A percentile compares a stretch with the other conserved stretches of the same genome.
Conservation (phyloP, 1,140 invertebrate genomes). For the Reticulitermes speratus region DNA sequence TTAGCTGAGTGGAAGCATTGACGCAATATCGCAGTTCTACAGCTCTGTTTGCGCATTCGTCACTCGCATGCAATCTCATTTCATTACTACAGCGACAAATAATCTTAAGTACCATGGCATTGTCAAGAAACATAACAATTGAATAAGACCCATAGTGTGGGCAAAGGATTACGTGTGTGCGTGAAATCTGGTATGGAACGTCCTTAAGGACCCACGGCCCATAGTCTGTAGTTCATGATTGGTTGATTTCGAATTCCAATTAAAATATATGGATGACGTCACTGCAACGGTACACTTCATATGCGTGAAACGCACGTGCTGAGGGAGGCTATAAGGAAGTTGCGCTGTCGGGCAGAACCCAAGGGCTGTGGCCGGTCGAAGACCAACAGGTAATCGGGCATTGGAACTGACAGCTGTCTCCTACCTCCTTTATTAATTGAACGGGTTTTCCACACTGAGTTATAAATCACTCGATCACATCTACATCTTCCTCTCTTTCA, state of each 20-base stretch:
- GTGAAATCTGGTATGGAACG: too few relatives aligned
- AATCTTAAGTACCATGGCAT: too few relatives aligned
- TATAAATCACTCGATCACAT: conserved; percentile 16
- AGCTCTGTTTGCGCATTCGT: too few relatives aligned
- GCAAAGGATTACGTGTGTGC: too few relatives aligned
- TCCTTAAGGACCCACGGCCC: too few relatives aligned
- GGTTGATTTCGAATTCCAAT: background rate
- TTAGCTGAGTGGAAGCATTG: too few relatives aligned
- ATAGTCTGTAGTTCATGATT: background rate
- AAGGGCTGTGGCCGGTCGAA: background rate
- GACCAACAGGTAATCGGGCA: conserved; percentile 11
- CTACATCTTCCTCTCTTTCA: background rate
- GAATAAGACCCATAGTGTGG: too few relatives aligned
- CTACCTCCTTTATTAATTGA: conserved; percentile 16
- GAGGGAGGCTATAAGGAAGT: background rate
- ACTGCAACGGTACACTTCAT: conserved; percentile 4
- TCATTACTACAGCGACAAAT: too few relatives aligned
- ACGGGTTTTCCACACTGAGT: conserved; percentile 11
- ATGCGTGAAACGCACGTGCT: background rate
- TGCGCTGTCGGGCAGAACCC: background rate
- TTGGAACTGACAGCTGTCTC: conserved; percentile 7
- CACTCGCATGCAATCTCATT: too few relatives aligned
- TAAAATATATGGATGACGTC: background rate
- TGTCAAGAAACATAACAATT: too few relatives aligned
- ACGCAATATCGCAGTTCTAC: too few relatives aligned